Percentiles rank a stretch among this genome's conserved stretches.
phyloP scores from a whole-genome alignment of 2,888 invertebrate species.

The Petrolisthes manimaculis region DNA sequence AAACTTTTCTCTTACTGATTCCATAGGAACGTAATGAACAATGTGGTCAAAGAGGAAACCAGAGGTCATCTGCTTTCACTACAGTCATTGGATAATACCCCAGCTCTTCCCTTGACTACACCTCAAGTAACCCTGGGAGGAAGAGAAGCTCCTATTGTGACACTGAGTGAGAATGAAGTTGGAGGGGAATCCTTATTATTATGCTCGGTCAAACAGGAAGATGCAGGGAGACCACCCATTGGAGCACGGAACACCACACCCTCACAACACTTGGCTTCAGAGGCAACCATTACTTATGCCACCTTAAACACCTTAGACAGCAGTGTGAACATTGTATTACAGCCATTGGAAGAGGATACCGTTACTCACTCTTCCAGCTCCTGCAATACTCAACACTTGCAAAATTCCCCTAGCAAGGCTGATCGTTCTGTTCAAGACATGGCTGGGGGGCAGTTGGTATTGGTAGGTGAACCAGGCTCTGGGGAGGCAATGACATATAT shows the following conservation, averaged over 20 bases:
- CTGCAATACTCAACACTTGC: no score
- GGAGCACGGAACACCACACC: background rate
- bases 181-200: background rate
- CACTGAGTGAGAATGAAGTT: background rate
- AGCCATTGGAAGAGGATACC: slow-evolving; percentile 6
- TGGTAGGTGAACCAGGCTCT: slow-evolving; percentile 41
- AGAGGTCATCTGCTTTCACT: background rate
- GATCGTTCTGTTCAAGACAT: background rate
- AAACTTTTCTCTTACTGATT: no score
- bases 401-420: background rate
- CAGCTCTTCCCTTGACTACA: background rate
- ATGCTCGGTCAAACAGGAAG: slow-evolving; percentile 5
- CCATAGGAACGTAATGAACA: background rate
- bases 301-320: slow-evolving; percentile 33
- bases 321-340: slow-evolving; percentile 34
- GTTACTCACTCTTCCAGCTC: background rate
- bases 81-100: background rate
- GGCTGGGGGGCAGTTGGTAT: slow-evolving; percentile 39
- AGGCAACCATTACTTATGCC: slow-evolving; percentile 49
- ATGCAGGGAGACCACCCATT: background rate
- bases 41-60: slow-evolving; percentile 1
- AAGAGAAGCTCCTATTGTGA: background rate
- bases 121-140: background rate
- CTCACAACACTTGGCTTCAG: background rate
- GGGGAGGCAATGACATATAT: slow-evolving; percentile 51